phyloP scores from a whole-genome alignment of 1,140 invertebrate species.

The Eueides isabella region DNA sequence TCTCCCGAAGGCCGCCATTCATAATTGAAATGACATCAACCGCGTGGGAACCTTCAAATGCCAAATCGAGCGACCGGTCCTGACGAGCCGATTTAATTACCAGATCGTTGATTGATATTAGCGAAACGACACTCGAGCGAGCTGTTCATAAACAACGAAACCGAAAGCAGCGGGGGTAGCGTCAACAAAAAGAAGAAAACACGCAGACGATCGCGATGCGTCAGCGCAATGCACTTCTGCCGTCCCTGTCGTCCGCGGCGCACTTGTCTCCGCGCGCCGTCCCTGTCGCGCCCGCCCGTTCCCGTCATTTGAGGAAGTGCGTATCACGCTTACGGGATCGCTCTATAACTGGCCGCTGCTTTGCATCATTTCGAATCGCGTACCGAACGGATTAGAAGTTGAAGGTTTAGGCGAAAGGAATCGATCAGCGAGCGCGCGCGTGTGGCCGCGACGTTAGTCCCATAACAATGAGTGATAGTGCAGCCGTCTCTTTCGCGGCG shows the following conservation, averaged over 20 bases:
- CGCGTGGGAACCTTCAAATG: constrained; percentile 76
- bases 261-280: constrained; percentile 58
- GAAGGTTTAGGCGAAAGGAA: constrained; percentile 61
- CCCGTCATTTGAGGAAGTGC: constrained; percentile 68
- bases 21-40: constrained; percentile 78
- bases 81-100: constrained; percentile 70
- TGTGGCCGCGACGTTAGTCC: constrained; percentile 73
- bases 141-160: constrained; percentile 66
- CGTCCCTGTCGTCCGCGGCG: constrained; percentile 55
- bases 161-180: constrained; percentile 66
- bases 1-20: constrained; percentile 60
- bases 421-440: constrained; percentile 52
- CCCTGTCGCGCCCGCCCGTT: constrained; percentile 42
- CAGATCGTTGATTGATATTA: constrained; percentile 62
- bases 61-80: constrained; percentile 63
- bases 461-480: constrained; percentile 80
- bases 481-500: constrained; percentile 74
- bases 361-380: constrained; percentile 68
- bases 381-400: constrained; percentile 64
- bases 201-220: constrained; percentile 68
- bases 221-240: constrained; percentile 73
- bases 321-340: constrained; percentile 60
- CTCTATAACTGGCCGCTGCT: constrained; percentile 48
- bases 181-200: constrained; percentile 62
- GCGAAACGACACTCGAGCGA: constrained; percentile 58